These are phyloP conservation scores for Lasioglossum oenotherae DNA, from an alignment of 2,888 invertebrate genomes.

Conservation along the genomic window DNA sequence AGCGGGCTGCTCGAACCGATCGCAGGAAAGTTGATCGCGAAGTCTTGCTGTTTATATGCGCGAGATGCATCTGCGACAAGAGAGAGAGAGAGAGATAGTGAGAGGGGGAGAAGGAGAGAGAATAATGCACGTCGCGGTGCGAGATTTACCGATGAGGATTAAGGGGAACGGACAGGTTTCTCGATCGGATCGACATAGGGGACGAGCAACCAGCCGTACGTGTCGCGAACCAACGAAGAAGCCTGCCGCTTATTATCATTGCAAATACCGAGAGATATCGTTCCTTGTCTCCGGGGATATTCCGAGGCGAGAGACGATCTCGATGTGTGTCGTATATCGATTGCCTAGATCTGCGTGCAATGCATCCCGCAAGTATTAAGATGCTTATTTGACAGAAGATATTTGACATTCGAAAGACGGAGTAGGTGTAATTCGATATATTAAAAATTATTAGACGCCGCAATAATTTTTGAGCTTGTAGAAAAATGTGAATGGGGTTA, in stretches of 20 bases:
- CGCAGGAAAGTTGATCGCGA: conserved; percentile 39
- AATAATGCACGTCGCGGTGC: conserved; percentile 3
- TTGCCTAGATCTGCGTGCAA: background rate
- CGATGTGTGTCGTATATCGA: conserved; percentile 10
- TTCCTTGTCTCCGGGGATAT: background rate
- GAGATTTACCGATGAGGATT: conserved; percentile 33
- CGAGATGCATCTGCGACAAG: background rate
- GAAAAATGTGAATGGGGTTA: background rate
- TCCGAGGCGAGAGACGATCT: background rate
- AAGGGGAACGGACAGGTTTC: conserved; percentile 32
- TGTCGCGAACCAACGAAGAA: conserved; percentile 13
- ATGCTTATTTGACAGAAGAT: background rate
- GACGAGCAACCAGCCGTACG: background rate
- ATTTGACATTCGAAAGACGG: background rate
- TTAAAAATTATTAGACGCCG: no score
- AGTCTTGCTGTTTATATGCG: conserved; percentile 10
- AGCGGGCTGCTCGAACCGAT: conserved; percentile 46
- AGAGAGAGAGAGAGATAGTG: background rate
- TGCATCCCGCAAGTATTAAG: background rate
- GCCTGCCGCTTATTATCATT: conserved; percentile 32
- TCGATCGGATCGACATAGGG: conserved; percentile 23
- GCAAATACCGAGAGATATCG: conserved; percentile 23
- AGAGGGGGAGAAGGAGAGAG: background rate
- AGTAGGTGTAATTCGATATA: no score
- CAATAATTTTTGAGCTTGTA: background rate